Evolutionary conservation across 2,888 invertebrate species (phyloP).

Genomic region (Isotomurus palustris): DNA sequence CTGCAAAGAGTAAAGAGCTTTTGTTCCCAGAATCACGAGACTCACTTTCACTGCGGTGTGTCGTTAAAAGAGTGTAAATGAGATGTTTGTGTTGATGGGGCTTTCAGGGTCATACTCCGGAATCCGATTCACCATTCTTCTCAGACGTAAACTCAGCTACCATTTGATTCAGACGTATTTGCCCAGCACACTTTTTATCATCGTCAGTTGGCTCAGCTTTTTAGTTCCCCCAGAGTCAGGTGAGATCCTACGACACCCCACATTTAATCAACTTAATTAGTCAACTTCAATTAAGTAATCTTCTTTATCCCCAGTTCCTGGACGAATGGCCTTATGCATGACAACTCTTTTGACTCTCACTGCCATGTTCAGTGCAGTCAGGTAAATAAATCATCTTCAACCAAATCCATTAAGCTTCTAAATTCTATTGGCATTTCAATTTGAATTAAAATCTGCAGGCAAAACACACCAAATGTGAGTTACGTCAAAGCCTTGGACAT

Average conservation of each 20-base stretch:
- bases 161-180: conserved; percentile 46
- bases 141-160: conserved; percentile 43
- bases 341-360: conserved; percentile 45
- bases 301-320: conserved; percentile 38
- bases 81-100: too few relatives aligned
- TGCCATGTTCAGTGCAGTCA: conserved; percentile 45
- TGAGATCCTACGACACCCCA: neutral
- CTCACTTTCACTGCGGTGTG: too few relatives aligned
- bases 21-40: too few relatives aligned
- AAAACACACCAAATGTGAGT: conserved; percentile 45
- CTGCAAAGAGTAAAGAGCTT: too few relatives aligned
- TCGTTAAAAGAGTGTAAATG: too few relatives aligned
- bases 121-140: conserved; percentile 43
- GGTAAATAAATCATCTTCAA: conserved; percentile 22
- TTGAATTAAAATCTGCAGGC: conserved; percentile 25
- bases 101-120: conserved; percentile 45
- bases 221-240: conserved; percentile 40
- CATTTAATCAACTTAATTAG: neutral
- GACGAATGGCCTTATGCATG: conserved; percentile 45
- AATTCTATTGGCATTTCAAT: neutral
- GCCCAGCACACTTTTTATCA: conserved; percentile 44
- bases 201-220: conserved; percentile 45
- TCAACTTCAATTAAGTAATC: neutral
- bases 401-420: neutral
- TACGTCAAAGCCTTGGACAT: conserved; percentile 45